Evolutionary conservation across 2,888 invertebrate species (phyloP), one percentile per base, ranked within the genome.

Genomic region (Dicranocentrus wangi): DNA sequence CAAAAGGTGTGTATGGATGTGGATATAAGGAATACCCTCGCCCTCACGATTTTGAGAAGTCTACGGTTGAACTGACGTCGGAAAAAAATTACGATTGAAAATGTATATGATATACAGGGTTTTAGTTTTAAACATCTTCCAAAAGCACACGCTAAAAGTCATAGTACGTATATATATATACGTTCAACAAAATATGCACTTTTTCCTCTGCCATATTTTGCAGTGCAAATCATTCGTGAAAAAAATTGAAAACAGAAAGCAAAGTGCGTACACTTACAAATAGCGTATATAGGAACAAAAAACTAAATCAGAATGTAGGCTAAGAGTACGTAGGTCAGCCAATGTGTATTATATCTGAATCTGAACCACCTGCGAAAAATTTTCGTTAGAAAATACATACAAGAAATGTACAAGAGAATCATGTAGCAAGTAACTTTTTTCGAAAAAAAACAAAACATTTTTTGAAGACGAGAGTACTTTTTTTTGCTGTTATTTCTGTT

Each of bases 41-140:
- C n/a, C n/a, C n/a, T n/a, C n/a, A n/a, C n/a, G n/a, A n/a, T n/a
- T n/a, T n/a, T n/a, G n/a, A n/a, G n/a, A n/a, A n/a, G n/a, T n/a
- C n/a, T n/a, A 32, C 32, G 32, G 32, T 32, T 32, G 32, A 55
- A 23, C 55, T 55, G 55, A 55, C 55, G 55, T 55, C 55, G 21
- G 55, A 55, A 55, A 55, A 55, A 55, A 55, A 55, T 55, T 55
- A 55, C 55, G 55, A 23, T 23, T 47, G 7, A n/a, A 15, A 55
- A 55, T 19, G 55, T 21, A 55, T 23, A 55, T 21, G 55, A 21
- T 55, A 13, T 17, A 19, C 21, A n/a, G 23, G n/a, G 19, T 21
- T 55, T 19, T 21, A 55, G 55, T 10, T 23, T 55, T 23, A 23
- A 47, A 47, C 47, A n/a, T 47, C 47, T 47, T 47, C 13, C n/a